Conservation (phyloP, 2,888 invertebrate species). For the Brachyptera putata region DNA sequence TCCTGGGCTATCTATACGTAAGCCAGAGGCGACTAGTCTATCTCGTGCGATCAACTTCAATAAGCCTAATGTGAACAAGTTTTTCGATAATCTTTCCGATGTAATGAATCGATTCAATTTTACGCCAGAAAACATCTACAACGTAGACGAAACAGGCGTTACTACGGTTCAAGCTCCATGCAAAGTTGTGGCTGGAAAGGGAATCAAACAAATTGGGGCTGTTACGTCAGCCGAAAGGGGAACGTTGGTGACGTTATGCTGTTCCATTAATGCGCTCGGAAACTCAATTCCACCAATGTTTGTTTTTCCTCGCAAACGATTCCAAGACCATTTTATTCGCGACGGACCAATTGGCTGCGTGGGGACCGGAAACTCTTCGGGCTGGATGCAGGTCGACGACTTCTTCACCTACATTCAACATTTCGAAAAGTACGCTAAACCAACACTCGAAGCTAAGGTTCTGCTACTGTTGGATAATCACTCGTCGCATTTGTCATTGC, state of each 20-base stretch:
- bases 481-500: neutral
- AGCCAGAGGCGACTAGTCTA: constrained; percentile 38
- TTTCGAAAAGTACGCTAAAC: neutral
- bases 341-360: neutral
- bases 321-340: neutral
- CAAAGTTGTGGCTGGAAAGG: constrained; percentile 43
- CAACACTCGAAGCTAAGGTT: neutral
- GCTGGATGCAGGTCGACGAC: neutral
- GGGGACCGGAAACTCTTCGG: neutral
- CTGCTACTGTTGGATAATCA: neutral
- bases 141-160: constrained; percentile 46
- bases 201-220: constrained; percentile 43
- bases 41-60: constrained; percentile 38
- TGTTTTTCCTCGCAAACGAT: constrained; percentile 39
- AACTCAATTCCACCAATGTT: constrained; percentile 46
- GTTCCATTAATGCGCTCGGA: constrained; percentile 44
- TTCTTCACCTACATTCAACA: neutral
- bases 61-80: constrained; percentile 46
- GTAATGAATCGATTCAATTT: constrained; percentile 36
- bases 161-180: constrained; percentile 43
- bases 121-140: constrained; percentile 39
- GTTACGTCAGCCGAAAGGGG: constrained; percentile 44
- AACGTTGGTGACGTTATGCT: constrained; percentile 43
- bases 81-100: constrained; percentile 40
- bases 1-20: constrained; percentile 33